Evolutionary conservation across 2,888 invertebrate species (phyloP), one percentile per base, ranked within the genome.

Genomic region (Monochamus alternatus): DNA sequence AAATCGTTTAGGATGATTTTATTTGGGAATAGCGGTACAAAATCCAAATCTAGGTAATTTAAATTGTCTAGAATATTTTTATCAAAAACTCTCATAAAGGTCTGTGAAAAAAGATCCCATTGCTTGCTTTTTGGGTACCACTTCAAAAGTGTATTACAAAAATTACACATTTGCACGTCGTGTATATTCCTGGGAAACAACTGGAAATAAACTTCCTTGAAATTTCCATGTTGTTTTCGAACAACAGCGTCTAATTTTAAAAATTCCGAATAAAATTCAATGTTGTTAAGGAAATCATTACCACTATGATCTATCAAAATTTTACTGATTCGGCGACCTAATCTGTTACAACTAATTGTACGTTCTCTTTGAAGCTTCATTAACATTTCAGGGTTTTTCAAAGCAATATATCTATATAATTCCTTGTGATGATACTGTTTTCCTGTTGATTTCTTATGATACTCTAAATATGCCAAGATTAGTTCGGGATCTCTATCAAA

Each of bases 291-390:
- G 30, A 80, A 59, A 30, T 81, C 76, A 8, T 80, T 71, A 66
- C 77, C 72, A 32, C 75, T 70, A 1, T 77, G 47, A 32, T 75
- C 70, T 32, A 81, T 51, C 5, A 79, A 32, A 55, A 58, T 73
- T 75, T 76, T 80, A 38, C 75, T 80, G 3, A 78, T 79, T 60
- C 75, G 75, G 55, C 75, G 78, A 9, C 83, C 81, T 30, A 81
- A 30, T 38, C 22, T 60, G 9, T 43, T 8, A 7, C 67, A 38
- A 51, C 2, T 3, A 52, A 73, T 32, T 32, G 75, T 70, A 22
- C 58, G 10, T 30, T 76, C 59, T 31, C 76, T 70, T 47, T 58
- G 32, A 2, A 82, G 73, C 51, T 78, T 75, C 38, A 80, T 73
- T 9, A 79, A 75, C 10, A 81, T 52, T 31, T 73, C 32, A 9